Base-by-base conservation (phyloP, 2,797 vertebrate genomes). In the Myotis pilosus region DNA sequence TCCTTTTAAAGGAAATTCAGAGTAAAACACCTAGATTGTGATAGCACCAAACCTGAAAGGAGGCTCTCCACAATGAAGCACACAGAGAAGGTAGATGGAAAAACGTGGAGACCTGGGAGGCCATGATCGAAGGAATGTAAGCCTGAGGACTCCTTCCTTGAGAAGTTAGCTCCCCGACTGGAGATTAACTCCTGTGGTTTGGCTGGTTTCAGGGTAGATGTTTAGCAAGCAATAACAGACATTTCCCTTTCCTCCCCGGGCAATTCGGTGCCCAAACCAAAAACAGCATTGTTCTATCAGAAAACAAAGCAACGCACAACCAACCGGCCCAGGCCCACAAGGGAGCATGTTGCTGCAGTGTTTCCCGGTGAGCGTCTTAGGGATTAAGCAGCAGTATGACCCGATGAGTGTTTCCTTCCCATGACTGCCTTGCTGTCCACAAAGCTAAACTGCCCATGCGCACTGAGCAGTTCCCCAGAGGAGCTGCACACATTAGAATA, bases 211-310 rank as follows among this genome's bases (percentile, higher is more conserved):
- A 0, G 20, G 33, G 5, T 72, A 47, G 90, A 51, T 97, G 96
- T 97, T 97, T 51, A 96, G 92, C 68, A 93, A 98, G 97, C 97
- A 97, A 95, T 92, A 95, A 97, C 94, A 98, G 96, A 98, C 92
- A 93, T 97, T 97, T 97, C 97, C 95, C 96, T 79, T 90, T 95
- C 85, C 41, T 97, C 93, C 92, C 78, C 80, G 57, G 95, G 97
- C 93, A 95, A 97, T 93, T 94, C 4, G 60, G 0, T 7, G 85
- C 86, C 95, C 93, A 94, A 95, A 93, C 89, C 89, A 78, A 84
- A 94, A 94, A 94, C 89, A 97, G 81, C 68, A 97, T 97, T 95
- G 93, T 96, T 97, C 95, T 62, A 87, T 51, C 87, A 89, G 74
- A 96, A 96, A 96, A 95, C 91, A 95, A 97, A 97, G 91, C 57